phyloP scores from a whole-genome alignment of 1,140 invertebrate genomes.

The Diabrotica undecimpunctata region DNA sequence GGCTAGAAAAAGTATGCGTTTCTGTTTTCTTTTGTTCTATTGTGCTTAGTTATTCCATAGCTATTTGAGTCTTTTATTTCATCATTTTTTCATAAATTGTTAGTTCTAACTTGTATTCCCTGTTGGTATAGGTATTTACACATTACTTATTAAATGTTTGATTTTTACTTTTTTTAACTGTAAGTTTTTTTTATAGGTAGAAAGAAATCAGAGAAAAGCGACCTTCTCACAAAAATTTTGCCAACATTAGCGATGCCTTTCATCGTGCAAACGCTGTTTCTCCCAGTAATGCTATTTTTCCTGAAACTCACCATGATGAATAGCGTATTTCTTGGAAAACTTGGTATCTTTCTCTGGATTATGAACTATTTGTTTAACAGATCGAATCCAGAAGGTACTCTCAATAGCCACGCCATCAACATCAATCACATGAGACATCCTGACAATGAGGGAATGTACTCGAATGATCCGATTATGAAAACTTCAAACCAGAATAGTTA shows the following conservation, averaged over 20 bases:
- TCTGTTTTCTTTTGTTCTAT: too few species aligned
- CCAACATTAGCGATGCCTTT: constrained; percentile 63
- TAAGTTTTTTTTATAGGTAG: constrained; percentile 9
- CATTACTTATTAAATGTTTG: too few species aligned
- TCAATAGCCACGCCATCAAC: constrained; percentile 44
- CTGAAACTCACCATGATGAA: constrained; percentile 63
- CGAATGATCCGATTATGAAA: not conserved
- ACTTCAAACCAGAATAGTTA: too few species aligned
- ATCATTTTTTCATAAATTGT: too few species aligned
- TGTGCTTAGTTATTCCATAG: too few species aligned
- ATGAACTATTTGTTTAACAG: constrained; percentile 58
- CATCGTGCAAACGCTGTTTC: constrained; percentile 58
- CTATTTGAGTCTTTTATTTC: too few species aligned
- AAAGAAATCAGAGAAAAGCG: constrained; percentile 50
- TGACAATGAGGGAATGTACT: not conserved
- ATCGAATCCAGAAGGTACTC: constrained; percentile 30
- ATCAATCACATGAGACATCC: constrained; percentile 15
- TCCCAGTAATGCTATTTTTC: constrained; percentile 59
- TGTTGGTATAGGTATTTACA: too few species aligned
- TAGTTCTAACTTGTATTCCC: too few species aligned
- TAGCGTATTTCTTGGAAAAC: constrained; percentile 60
- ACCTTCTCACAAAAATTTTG: constrained; percentile 55
- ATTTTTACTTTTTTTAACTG: too few species aligned
- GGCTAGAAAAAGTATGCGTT: too few species aligned
- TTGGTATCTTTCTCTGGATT: constrained; percentile 58